Conservation (phyloP, 1,140 invertebrate genomes). For the Ceratina calcarata region DNA sequence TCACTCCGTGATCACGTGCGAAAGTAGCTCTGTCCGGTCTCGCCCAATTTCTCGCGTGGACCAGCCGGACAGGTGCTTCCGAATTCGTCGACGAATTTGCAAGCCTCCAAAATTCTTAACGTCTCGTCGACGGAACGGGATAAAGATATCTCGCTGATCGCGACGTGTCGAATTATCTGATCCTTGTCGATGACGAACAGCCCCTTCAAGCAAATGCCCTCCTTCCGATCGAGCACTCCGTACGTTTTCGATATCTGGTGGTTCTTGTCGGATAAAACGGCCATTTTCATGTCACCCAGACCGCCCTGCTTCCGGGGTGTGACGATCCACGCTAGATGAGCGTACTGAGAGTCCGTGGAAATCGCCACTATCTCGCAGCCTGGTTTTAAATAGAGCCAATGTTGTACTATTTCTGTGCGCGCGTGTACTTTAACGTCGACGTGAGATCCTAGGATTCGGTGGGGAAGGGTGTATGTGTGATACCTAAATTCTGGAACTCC, state of each 20-base stretch:
- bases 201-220: constrained; percentile 94
- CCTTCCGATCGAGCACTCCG: constrained; percentile 94
- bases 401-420: too few species aligned
- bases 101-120: constrained; percentile 93
- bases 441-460: too few species aligned
- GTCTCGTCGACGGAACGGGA: constrained; percentile 91
- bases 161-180: constrained; percentile 94
- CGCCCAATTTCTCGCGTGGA: constrained; percentile 89
- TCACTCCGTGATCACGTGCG: background rate
- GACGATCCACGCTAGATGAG: constrained; percentile 94
- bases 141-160: constrained; percentile 96
- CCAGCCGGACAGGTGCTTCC: constrained; percentile 96
- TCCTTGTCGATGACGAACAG: constrained; percentile 97
- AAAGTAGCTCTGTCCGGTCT: constrained; percentile 22
- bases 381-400: background rate
- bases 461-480: too few species aligned
- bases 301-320: constrained; percentile 96
- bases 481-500: constrained; percentile 89
- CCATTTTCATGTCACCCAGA: constrained; percentile 95
- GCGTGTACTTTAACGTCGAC: too few species aligned
- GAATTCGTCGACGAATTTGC: constrained; percentile 94
- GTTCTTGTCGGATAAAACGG: constrained; percentile 94
- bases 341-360: constrained; percentile 93
- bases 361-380: constrained; percentile 89
- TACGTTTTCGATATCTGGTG: constrained; percentile 91